Percentiles rank a stretch among this genome's conserved stretches.
These are phyloP conservation scores for Barnardius zonarius DNA, from an alignment of 2,113 vertebrate species.

Conservation along the genomic window DNA sequence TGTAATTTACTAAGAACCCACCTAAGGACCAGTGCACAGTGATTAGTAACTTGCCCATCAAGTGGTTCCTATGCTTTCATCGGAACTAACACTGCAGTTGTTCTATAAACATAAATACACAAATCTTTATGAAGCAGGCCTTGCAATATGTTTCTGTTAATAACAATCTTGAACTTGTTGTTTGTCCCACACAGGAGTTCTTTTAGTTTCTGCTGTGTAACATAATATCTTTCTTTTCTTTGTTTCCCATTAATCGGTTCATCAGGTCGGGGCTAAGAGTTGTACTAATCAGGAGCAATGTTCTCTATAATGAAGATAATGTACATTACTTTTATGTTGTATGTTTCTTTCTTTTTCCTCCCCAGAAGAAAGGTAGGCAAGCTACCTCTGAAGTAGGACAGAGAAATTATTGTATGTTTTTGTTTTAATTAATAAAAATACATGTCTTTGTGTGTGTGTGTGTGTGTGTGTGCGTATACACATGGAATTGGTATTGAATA, in stretches of 20 bases:
- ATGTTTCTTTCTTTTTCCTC: conserved; percentile 18
- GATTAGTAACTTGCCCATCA: not conserved
- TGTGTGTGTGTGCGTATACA: not conserved
- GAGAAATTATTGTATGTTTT: not conserved
- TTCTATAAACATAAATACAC: not conserved
- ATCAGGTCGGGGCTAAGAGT: not conserved
- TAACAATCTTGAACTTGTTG: conserved; percentile 1
- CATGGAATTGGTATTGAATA: conserved; percentile 2
- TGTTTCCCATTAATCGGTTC: not conserved
- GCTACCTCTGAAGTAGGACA: not conserved
- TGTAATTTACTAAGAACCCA: not conserved
- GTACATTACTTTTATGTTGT: conserved; percentile 24
- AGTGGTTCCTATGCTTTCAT: not conserved
- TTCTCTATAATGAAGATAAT: not conserved
- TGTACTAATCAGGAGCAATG: not conserved
- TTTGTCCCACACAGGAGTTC: not conserved
- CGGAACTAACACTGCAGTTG: not conserved
- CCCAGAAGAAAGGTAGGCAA: not conserved
- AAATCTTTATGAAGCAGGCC: conserved; percentile 12
- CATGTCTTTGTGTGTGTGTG: not conserved
- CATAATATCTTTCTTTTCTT: not conserved
- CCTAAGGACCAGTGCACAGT: not conserved
- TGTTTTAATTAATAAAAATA: not conserved
- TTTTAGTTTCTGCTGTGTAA: not conserved
- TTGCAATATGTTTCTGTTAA: conserved; percentile 8